Conservation (phyloP, 2,888 invertebrate species). For the Chloroclystis v-ata region DNA sequence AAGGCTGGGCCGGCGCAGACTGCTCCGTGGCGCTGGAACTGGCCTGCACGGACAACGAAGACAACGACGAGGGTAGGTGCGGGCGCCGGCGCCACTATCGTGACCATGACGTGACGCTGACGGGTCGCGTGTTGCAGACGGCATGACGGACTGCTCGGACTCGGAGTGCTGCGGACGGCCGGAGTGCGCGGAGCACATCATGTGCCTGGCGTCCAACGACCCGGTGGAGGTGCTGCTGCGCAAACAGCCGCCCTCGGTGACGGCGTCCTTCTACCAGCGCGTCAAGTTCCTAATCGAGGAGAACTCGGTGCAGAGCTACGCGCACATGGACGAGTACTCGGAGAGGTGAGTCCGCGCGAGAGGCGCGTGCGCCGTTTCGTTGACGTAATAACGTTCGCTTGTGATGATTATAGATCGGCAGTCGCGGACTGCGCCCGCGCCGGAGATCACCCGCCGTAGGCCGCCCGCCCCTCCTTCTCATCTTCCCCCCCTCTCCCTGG, state of each 20-base stretch:
- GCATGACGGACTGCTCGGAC: constrained; percentile 98
- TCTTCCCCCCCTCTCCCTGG: constrained; percentile 76
- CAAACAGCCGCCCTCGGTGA: constrained; percentile 97
- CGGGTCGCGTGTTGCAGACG: constrained; percentile 85
- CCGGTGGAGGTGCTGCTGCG: constrained; percentile 97
- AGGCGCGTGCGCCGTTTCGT: constrained; percentile 13
- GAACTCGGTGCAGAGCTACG: constrained; percentile 98
- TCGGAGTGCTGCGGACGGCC: constrained; percentile 97
- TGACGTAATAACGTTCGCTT: background rate
- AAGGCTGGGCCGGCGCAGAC: constrained; percentile 97
- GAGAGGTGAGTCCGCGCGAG: constrained; percentile 94
- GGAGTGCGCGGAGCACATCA: constrained; percentile 91
- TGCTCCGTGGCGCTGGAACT: constrained; percentile 96
- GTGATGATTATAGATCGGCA: too few species aligned
- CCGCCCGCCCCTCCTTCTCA: constrained; percentile 71
- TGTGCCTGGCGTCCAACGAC: constrained; percentile 97
- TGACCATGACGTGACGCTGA: background rate
- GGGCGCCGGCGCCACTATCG: constrained; percentile 54
- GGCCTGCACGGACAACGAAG: constrained; percentile 95
- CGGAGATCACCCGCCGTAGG: too few species aligned
- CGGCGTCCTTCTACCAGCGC: constrained; percentile 97
- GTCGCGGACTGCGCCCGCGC: too few species aligned
- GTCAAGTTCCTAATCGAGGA: constrained; percentile 99
- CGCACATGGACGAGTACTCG: constrained; percentile 97
- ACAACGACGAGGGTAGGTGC: constrained; percentile 96